Percentiles rank a stretch among this genome's conserved stretches.
These are phyloP conservation scores for Discoglossus pictus DNA, from an alignment of 2,797 vertebrate species.

Conservation along the genomic window DNA sequence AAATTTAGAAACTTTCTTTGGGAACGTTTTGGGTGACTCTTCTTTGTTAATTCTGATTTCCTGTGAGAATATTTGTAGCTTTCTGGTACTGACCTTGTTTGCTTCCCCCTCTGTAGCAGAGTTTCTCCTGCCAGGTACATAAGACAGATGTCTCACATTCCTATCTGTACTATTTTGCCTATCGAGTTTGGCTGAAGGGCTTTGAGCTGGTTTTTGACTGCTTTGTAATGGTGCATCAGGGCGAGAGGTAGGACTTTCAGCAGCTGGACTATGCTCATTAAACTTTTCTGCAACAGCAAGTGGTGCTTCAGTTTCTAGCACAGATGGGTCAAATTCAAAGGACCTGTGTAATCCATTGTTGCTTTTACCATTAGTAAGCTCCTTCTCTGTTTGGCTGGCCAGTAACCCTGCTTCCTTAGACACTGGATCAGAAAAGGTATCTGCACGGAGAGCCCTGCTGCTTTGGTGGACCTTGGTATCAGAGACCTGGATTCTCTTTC, in stretches of 20 bases:
- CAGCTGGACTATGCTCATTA: background rate
- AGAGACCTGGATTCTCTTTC: slow-evolving; percentile 48
- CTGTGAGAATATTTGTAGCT: slow-evolving; percentile 20
- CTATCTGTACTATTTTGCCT: slow-evolving; percentile 17
- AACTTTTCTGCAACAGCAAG: background rate
- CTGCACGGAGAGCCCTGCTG: background rate
- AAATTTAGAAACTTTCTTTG: slow-evolving; percentile 31
- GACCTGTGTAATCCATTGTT: background rate
- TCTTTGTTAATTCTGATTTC: slow-evolving; percentile 34
- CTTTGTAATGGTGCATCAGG: background rate
- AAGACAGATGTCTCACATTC: slow-evolving; percentile 4
- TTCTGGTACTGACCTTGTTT: slow-evolving; percentile 5
- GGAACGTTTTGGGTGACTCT: slow-evolving; percentile 23
- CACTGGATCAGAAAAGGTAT: slow-evolving; percentile 11
- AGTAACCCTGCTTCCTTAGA: background rate
- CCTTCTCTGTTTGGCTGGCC: background rate
- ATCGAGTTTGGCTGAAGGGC: slow-evolving; percentile 1
- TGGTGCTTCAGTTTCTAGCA: slow-evolving; percentile 8
- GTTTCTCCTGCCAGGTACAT: slow-evolving; percentile 13
- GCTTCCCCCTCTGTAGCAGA: slow-evolving; percentile 15
- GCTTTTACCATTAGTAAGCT: slow-evolving; percentile 17
- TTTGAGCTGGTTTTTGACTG: background rate
- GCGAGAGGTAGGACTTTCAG: background rate
- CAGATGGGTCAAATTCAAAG: slow-evolving; percentile 27
- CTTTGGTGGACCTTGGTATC: slow-evolving; percentile 34